A percentile compares a stretch with the other conserved stretches of the same genome.
Conservation (phyloP, 2,888 invertebrate species). For the Penaeus monodon region DNA sequence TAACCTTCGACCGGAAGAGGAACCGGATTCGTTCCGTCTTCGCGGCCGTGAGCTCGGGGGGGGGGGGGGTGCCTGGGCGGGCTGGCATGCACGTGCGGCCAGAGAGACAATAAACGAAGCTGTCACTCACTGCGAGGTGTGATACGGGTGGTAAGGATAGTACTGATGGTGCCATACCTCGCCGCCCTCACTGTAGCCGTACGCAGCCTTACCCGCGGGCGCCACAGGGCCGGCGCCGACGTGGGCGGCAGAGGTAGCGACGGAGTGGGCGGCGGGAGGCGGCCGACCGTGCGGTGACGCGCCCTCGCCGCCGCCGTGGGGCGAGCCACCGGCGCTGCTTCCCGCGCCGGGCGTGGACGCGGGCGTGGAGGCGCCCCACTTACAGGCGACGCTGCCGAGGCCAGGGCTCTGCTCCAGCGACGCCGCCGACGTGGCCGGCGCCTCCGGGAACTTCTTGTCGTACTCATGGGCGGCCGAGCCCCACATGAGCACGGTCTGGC, state of each 20-base stretch:
- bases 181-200: conserved; percentile 73
- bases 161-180: conserved; percentile 78
- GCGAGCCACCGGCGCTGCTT: conserved; percentile 72
- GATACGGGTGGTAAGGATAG: conserved; percentile 77
- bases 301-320: conserved; percentile 72
- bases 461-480: conserved; percentile 71
- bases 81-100: conserved; percentile 62
- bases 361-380: conserved; percentile 62
- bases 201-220: conserved; percentile 64
- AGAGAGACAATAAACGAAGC: conserved; percentile 68
- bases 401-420: conserved; percentile 68
- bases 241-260: conserved; percentile 64
- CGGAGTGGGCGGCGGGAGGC: conserved; percentile 67
- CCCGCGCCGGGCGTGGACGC: conserved; percentile 65
- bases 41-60: conserved; percentile 2
- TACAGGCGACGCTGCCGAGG: conserved; percentile 74
- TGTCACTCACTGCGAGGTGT: conserved; percentile 75
- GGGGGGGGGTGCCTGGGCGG: conserved; percentile 37
- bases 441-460: conserved; percentile 67
- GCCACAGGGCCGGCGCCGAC: conserved; percentile 67
- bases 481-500: conserved; percentile 96
- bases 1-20: background rate
- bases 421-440: conserved; percentile 69
- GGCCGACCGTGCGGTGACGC: conserved; percentile 67
- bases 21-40: background rate